A percentile compares a stretch with the other conserved stretches of the same genome.
These are phyloP conservation scores for Oxygymnocypris stewartii DNA, from an alignment of 2,113 vertebrate genomes.

Conservation along the genomic window DNA sequence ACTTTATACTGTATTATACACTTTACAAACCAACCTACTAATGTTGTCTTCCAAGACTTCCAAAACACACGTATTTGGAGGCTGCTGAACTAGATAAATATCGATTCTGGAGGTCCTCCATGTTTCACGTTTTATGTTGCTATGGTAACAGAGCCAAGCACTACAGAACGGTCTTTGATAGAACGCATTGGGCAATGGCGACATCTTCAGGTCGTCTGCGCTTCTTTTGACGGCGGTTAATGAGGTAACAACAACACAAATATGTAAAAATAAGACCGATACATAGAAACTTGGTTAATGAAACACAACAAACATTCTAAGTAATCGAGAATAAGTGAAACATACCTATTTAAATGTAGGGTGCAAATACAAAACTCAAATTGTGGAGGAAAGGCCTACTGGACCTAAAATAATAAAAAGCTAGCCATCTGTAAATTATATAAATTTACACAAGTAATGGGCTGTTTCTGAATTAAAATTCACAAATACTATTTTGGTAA, in stretches of 20 bases:
- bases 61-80: constrained; percentile 71
- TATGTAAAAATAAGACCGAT: background rate
- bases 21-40: constrained; percentile 51
- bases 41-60: constrained; percentile 60
- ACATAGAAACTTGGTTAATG: background rate
- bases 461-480: background rate
- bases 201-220: background rate
- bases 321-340: background rate
- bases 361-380: background rate
- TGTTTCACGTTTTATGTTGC: background rate
- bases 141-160: constrained; percentile 22
- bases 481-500: background rate
- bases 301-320: background rate
- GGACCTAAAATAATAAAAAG: background rate
- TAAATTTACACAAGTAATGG: background rate
- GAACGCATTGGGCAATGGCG: background rate
- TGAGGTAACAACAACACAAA: background rate
- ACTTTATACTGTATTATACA: background rate
- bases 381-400: background rate
- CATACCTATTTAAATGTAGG: background rate
- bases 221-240: background rate
- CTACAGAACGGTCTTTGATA: background rate
- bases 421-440: background rate
- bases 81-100: constrained; percentile 65
- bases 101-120: constrained; percentile 49